phyloP scores from a whole-genome alignment of 2,888 invertebrate genomes.

The Pasiphila rectangulata region DNA sequence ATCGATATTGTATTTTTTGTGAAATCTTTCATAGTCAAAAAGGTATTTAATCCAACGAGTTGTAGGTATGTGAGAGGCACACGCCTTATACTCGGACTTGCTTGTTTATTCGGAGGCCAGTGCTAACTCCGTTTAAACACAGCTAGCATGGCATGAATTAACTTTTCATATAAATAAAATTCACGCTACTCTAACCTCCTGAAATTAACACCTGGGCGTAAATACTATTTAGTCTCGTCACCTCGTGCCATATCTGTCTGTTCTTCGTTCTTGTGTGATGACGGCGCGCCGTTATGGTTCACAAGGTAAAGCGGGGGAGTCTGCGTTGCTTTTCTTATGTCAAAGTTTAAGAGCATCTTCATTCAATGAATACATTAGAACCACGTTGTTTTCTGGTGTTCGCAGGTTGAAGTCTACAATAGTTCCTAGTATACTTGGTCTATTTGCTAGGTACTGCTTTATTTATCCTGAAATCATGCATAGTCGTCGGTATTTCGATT shows the following conservation, averaged over 20 bases:
- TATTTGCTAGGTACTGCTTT: too few species aligned
- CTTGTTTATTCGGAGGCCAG: conserved; percentile 73
- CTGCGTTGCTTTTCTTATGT: conserved; percentile 2
- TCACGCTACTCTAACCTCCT: conserved; percentile 80
- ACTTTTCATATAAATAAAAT: conserved; percentile 82
- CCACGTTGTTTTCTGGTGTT: too few species aligned
- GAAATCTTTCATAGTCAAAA: too few species aligned
- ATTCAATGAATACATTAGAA: too few species aligned
- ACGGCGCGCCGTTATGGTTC: conserved; percentile 46
- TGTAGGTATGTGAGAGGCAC: background rate
- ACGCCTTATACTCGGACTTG: conserved; percentile 21
- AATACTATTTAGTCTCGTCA: conserved; percentile 72
- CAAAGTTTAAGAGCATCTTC: background rate
- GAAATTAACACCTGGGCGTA: conserved; percentile 80
- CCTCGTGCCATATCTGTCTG: conserved; percentile 59
- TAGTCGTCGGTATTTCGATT: too few species aligned
- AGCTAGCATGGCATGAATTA: conserved; percentile 76
- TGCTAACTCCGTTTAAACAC: conserved; percentile 80
- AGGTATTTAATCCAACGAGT: background rate
- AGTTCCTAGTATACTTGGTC: too few species aligned
- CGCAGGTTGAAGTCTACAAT: too few species aligned
- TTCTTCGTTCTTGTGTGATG: conserved; percentile 39
- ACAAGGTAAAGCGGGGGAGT: conserved; percentile 7
- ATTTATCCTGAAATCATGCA: too few species aligned
- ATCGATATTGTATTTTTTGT: too few species aligned